These are phyloP conservation scores for Heliconius hewitsoni DNA, from an alignment of 1,140 invertebrate species.

Conservation along the genomic window DNA sequence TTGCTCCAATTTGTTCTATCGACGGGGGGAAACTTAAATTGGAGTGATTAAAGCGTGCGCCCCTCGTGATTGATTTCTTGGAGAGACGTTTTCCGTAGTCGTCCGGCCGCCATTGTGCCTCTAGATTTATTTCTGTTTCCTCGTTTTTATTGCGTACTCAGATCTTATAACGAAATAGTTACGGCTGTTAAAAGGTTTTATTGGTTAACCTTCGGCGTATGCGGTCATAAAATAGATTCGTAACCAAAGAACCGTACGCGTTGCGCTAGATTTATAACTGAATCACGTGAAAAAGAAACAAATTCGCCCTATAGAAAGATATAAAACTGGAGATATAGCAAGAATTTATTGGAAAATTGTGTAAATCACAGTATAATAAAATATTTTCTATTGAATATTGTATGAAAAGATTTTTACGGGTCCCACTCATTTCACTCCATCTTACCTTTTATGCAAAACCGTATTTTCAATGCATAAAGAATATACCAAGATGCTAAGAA, in stretches of 20 bases:
- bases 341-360: slow-evolving; percentile 77
- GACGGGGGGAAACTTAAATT: slow-evolving; percentile 75
- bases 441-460: slow-evolving; percentile 70
- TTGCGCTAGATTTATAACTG: slow-evolving; percentile 75
- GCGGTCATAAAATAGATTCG: slow-evolving; percentile 79
- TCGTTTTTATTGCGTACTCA: slow-evolving; percentile 79
- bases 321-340: slow-evolving; percentile 75
- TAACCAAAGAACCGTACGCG: slow-evolving; percentile 76
- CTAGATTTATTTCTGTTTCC: slow-evolving; percentile 80
- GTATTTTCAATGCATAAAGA: slow-evolving; percentile 41
- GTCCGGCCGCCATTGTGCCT: slow-evolving; percentile 59
- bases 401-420: slow-evolving; percentile 73
- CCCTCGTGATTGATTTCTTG: slow-evolving; percentile 73
- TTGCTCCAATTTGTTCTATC: slow-evolving; percentile 65
- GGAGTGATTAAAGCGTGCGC: slow-evolving; percentile 64
- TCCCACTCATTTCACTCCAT: slow-evolving; percentile 70
- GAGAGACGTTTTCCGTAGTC: slow-evolving; percentile 45
- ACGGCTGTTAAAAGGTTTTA: slow-evolving; percentile 81
- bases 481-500: neutral
- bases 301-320: slow-evolving; percentile 71
- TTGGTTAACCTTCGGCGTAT: slow-evolving; percentile 80
- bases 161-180: slow-evolving; percentile 81
- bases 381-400: slow-evolving; percentile 79
- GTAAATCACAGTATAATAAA: slow-evolving; percentile 77
- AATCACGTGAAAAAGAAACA: slow-evolving; percentile 77